Conservation (phyloP, 92 coral and sea anemone species). For the Meandrina meandrites region DNA sequence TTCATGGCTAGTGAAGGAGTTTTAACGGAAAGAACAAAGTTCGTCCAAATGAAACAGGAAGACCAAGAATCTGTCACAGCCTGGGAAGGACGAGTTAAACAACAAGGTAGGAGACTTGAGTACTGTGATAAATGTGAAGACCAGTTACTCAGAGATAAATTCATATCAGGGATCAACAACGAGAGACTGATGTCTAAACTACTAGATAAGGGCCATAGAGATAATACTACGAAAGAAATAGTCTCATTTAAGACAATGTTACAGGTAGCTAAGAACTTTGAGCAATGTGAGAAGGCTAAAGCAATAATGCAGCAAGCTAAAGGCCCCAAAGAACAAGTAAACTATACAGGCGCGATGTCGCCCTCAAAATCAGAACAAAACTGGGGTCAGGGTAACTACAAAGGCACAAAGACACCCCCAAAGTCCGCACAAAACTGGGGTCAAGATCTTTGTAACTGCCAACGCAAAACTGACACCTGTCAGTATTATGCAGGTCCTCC, state of each 20-base stretch:
- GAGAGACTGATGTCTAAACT: too few relatives aligned
- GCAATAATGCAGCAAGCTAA: conserved; percentile 33
- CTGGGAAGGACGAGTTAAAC: conserved; percentile 52
- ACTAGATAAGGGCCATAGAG: too few relatives aligned
- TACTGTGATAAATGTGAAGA: conserved; percentile 51
- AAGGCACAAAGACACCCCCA: conserved; percentile 20
- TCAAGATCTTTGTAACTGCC: conserved; percentile 33
- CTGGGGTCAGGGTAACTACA: conserved; percentile 27
- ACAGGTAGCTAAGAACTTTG: too few relatives aligned
- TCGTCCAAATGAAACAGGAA: conserved; percentile 57
- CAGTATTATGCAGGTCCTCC: conserved; percentile 47
- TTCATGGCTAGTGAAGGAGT: conserved; percentile 46
- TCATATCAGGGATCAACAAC: too few relatives aligned
- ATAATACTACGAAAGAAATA: too few relatives aligned
- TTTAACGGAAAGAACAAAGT: conserved; percentile 48
- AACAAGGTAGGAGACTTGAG: conserved; percentile 52
- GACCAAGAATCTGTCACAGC: conserved; percentile 52
- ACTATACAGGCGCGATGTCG: conserved; percentile 16
- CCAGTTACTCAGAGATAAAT: conserved; percentile 48
- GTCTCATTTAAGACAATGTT: too few relatives aligned
- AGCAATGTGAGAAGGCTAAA: too few relatives aligned
- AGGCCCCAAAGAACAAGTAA: conserved; percentile 42
- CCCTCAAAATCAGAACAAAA: neutral
- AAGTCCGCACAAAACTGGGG: conserved; percentile 9
- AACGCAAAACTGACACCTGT: conserved; percentile 28